phyloP scores from a whole-genome alignment of 2,888 invertebrate genomes.

The Fabriciana adippe region DNA sequence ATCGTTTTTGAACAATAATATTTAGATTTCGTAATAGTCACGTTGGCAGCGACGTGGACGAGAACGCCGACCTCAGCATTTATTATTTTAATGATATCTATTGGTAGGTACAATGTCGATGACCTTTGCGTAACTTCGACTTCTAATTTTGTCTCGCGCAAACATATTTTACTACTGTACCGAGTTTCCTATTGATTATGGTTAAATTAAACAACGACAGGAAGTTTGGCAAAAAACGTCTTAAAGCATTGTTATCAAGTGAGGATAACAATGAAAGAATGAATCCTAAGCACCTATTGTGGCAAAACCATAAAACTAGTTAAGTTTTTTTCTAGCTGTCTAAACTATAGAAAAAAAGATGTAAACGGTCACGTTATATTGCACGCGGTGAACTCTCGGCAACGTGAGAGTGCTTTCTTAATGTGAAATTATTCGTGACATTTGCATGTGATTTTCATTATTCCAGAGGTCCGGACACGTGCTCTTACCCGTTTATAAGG shows the following conservation, averaged over 20 bases:
- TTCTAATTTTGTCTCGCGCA: slow-evolving; percentile 32
- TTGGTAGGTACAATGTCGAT: slow-evolving; percentile 48
- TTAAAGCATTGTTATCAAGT: slow-evolving; percentile 60
- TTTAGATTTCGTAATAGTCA: slow-evolving; percentile 57
- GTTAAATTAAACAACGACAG: slow-evolving; percentile 52
- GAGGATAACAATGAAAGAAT: slow-evolving; percentile 72
- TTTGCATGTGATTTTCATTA: slow-evolving; percentile 53
- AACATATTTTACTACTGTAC: slow-evolving; percentile 41
- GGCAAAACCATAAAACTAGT: slow-evolving; percentile 48
- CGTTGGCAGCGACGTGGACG: slow-evolving; percentile 53
- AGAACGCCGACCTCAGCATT: slow-evolving; percentile 41
- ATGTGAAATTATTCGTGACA: slow-evolving; percentile 53
- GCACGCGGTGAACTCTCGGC: slow-evolving; percentile 52
- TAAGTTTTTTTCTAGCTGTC: slow-evolving; percentile 56
- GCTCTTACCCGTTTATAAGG: slow-evolving; percentile 49
- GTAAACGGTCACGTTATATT: slow-evolving; percentile 58
- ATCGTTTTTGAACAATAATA: slow-evolving; percentile 46
- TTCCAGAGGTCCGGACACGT: slow-evolving; percentile 46
- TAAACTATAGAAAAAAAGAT: slow-evolving; percentile 54
- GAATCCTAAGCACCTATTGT: slow-evolving; percentile 66
- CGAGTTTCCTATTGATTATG: slow-evolving; percentile 39
- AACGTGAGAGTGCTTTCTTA: slow-evolving; percentile 62
- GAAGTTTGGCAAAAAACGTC: slow-evolving; percentile 62
- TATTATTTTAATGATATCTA: slow-evolving; percentile 38
- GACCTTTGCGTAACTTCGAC: slow-evolving; percentile 50